A percentile compares a stretch with the other conserved stretches of the same genome.
Evolutionary conservation across 64 coral and sea anemone genomes (phyloP).

Genomic region (Pocillopora verrucosa): DNA sequence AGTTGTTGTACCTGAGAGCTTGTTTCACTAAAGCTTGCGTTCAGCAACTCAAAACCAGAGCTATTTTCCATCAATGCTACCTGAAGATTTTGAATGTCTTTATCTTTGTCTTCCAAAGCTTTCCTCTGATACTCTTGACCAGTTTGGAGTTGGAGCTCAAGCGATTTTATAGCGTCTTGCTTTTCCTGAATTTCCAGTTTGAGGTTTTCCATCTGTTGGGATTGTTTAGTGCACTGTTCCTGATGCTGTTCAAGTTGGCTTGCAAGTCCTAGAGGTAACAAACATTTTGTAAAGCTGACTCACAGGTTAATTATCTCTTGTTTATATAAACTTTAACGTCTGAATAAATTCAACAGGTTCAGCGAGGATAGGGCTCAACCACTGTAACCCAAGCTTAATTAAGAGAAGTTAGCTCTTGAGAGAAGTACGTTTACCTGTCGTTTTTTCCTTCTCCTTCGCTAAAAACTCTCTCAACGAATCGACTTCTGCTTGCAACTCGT

Average conservation of each 20-base stretch:
- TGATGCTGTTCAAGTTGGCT: constrained; percentile 11
- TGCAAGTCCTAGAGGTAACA: neutral
- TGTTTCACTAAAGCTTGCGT: constrained; percentile 24
- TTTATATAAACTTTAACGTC: neutral
- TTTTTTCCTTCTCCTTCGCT: constrained; percentile 9
- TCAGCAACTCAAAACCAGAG: constrained; percentile 59
- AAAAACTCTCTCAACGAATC: constrained; percentile 7
- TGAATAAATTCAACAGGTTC: too few species aligned
- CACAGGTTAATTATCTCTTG: neutral
- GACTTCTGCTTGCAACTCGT: constrained; percentile 25
- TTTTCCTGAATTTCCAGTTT: constrained; percentile 31
- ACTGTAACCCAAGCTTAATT: too few species aligned
- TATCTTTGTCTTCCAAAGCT: constrained; percentile 62
- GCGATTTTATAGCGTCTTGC: neutral
- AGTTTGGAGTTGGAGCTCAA: constrained; percentile 45
- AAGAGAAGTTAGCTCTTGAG: neutral
- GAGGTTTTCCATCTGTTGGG: neutral
- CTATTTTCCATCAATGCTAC: constrained; percentile 59
- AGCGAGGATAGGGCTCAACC: too few species aligned
- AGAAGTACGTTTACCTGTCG: neutral
- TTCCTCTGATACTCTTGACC: neutral
- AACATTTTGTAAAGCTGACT: neutral
- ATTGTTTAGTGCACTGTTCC: neutral
- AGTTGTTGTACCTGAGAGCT: constrained; percentile 17
- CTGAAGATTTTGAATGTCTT: constrained; percentile 55